phyloP scores from a whole-genome alignment of 2,797 vertebrate genomes.

The Benthosema pterotum region DNA sequence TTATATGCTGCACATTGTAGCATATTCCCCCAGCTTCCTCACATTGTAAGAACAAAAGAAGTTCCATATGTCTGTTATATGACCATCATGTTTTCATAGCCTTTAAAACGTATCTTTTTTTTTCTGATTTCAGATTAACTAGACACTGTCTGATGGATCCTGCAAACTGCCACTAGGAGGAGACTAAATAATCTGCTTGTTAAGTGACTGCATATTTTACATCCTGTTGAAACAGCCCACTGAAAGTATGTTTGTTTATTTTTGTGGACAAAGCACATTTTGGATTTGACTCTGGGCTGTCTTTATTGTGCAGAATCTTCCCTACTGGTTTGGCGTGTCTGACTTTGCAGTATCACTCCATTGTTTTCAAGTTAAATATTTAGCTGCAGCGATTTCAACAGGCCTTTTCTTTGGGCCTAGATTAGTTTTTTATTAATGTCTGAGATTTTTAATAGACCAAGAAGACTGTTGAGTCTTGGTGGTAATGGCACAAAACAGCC shows the following conservation, averaged over 20 bases:
- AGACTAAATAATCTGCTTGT: slow-evolving; percentile 2
- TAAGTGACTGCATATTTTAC: slow-evolving; percentile 21
- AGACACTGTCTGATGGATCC: slow-evolving; percentile 20
- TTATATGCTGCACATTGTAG: background rate
- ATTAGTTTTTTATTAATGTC: background rate
- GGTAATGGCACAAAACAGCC: background rate
- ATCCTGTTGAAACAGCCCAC: background rate
- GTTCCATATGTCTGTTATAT: background rate
- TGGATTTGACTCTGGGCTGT: slow-evolving; percentile 12
- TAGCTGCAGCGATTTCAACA: background rate
- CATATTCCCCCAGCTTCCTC: background rate
- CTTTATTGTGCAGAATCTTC: background rate
- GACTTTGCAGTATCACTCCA: background rate
- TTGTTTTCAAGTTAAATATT: slow-evolving; percentile 21
- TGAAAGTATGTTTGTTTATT: slow-evolving; percentile 43
- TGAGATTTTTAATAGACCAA: background rate
- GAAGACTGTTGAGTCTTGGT: background rate
- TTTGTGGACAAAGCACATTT: slow-evolving; percentile 32
- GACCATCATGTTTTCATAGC: background rate
- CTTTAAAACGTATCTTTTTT: slow-evolving; percentile 32
- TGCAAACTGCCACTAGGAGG: slow-evolving; percentile 12
- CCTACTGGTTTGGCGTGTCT: slow-evolving; percentile 12
- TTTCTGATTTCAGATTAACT: slow-evolving; percentile 59
- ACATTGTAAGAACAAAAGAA: background rate
- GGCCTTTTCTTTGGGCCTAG: background rate